Percentiles rank a stretch among this genome's conserved stretches.
phyloP scores from a whole-genome alignment of 1,140 invertebrate species.

The Hycleus phaleratus region DNA sequence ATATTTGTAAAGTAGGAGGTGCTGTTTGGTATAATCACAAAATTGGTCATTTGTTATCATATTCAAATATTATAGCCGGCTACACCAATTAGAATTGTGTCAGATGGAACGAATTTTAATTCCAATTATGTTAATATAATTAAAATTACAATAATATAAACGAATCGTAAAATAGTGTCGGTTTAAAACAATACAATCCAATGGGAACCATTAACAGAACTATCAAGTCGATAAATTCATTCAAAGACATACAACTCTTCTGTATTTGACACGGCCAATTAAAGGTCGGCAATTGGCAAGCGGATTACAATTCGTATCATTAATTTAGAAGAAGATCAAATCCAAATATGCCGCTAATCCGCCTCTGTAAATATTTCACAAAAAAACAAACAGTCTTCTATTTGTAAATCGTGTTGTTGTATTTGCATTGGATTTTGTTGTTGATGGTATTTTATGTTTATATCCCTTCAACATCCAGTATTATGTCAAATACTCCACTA shows the following conservation, averaged over 20 bases:
- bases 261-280: slow-evolving; percentile 25
- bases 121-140: background rate
- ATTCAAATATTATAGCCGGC: slow-evolving; percentile 18
- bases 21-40: background rate
- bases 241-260: slow-evolving; percentile 16
- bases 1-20: slow-evolving; percentile 7
- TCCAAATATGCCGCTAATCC: too few species aligned
- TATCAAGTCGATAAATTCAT: slow-evolving; percentile 14
- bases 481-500: too few species aligned
- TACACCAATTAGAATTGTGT: slow-evolving; percentile 15
- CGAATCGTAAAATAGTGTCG: too few species aligned
- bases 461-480: too few species aligned
- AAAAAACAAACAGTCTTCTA: too few species aligned
- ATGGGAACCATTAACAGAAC: slow-evolving; percentile 19
- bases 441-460: too few species aligned
- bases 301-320: slow-evolving; percentile 21
- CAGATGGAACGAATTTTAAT: slow-evolving; percentile 18
- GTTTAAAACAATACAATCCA: slow-evolving; percentile 16
- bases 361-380: too few species aligned
- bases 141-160: too few species aligned
- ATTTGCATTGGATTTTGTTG: too few species aligned
- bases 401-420: too few species aligned
- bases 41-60: slow-evolving; percentile 14
- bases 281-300: slow-evolving; percentile 16
- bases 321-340: background rate